Conservation (phyloP, 2,888 invertebrate genomes). For the Lissocephala sabroskyi region DNA sequence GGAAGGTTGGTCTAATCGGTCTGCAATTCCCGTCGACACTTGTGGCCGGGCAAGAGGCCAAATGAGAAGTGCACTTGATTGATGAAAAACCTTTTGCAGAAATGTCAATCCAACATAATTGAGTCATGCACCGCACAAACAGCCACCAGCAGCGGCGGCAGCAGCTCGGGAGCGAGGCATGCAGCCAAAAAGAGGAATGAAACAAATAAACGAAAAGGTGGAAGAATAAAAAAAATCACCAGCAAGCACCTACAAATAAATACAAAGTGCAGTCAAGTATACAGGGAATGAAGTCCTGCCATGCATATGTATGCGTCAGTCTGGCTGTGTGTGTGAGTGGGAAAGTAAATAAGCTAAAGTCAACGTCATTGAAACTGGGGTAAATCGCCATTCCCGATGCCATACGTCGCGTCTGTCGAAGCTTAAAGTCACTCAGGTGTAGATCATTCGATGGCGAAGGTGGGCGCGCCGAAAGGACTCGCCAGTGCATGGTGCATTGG, state of each 20-base stretch:
- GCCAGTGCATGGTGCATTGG: neutral
- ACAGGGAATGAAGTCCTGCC: too few species aligned
- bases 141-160: neutral
- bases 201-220: slow-evolving; percentile 8
- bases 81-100: slow-evolving; percentile 61
- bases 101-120: slow-evolving; percentile 67
- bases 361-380: slow-evolving; percentile 32
- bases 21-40: too few species aligned
- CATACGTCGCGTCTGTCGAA: slow-evolving; percentile 29
- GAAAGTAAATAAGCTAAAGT: slow-evolving; percentile 25
- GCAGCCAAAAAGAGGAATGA: slow-evolving; percentile 9
- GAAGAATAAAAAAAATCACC: neutral
- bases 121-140: slow-evolving; percentile 40
- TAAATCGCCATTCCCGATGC: slow-evolving; percentile 40
- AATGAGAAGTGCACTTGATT: slow-evolving; percentile 57
- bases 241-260: too few species aligned
- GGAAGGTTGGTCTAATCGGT: neutral
- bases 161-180: neutral
- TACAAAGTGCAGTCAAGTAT: too few species aligned
- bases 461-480: neutral
- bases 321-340: neutral
- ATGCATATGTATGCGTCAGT: neutral
- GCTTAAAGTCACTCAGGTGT: slow-evolving; percentile 49
- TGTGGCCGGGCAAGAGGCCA: too few species aligned
- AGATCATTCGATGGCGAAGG: slow-evolving; percentile 1